Conservation (phyloP, 2,888 invertebrate genomes). For the Loripinus fragilis region DNA sequence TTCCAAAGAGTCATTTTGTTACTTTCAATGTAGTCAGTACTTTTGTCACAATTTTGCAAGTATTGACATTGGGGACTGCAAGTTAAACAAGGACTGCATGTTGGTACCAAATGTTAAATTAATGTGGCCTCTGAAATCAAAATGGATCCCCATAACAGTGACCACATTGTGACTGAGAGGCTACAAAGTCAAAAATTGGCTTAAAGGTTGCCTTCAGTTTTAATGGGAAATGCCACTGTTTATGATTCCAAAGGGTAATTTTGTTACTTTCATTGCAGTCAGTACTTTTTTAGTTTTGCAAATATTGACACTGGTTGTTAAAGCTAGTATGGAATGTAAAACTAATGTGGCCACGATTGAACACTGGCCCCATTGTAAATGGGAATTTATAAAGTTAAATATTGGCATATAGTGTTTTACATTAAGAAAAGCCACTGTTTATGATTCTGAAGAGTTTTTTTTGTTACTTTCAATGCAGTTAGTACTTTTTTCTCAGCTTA, state of each 20-base stretch:
- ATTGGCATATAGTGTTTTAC: not conserved
- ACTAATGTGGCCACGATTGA: too few relatives aligned
- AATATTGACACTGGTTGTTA: too few relatives aligned
- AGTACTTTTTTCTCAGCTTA: too few relatives aligned
- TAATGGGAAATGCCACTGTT: not conserved
- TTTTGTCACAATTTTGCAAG: too few relatives aligned
- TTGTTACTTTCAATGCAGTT: not conserved
- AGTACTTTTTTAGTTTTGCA: too few relatives aligned
- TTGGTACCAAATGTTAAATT: too few relatives aligned
- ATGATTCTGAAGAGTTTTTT: not conserved
- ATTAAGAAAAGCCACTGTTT: not conserved
- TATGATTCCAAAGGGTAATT: not conserved
- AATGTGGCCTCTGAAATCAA: too few relatives aligned
- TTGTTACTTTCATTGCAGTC: not conserved
- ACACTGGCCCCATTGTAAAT: not conserved
- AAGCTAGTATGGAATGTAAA: too few relatives aligned
- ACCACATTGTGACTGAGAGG: not conserved
- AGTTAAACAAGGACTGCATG: too few relatives aligned
- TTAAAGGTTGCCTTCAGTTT: not conserved
- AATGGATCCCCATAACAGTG: constrained; percentile 81
- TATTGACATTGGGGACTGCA: too few relatives aligned
- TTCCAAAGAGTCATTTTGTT: not conserved
- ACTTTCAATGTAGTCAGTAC: not conserved
- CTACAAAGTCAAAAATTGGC: not conserved
- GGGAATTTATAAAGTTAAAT: not conserved